Percentiles rank a stretch among this genome's conserved stretches.
Conservation (phyloP, 2,113 vertebrate genomes). For the Pituophis catenifer region DNA sequence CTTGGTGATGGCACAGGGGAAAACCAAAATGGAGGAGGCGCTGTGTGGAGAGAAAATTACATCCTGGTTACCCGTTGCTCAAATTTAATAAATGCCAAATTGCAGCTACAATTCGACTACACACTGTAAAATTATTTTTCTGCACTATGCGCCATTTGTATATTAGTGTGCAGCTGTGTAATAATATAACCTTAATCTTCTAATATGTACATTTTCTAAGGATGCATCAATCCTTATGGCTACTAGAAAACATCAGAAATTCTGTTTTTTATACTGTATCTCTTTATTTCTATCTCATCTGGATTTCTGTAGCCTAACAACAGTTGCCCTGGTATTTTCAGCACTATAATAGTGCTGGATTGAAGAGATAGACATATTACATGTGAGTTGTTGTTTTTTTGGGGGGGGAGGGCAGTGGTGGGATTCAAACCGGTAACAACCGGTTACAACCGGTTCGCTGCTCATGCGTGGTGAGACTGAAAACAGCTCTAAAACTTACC, state of each 20-base stretch:
- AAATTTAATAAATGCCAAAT: neutral
- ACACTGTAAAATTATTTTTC: neutral
- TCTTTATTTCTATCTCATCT: neutral
- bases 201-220: neutral
- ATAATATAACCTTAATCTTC: neutral
- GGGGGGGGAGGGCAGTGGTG: no score
- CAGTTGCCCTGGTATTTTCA: neutral
- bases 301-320: neutral
- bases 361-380: neutral
- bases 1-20: neutral
- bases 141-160: neutral
- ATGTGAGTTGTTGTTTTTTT: neutral
- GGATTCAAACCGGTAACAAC: no score
- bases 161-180: neutral
- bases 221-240: neutral
- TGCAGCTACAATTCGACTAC: neutral
- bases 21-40: neutral
- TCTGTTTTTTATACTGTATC: neutral
- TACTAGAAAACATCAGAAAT: neutral
- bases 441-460: no score
- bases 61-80: neutral
- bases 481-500: no score
- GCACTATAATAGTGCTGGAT: neutral
- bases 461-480: no score
- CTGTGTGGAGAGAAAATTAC: neutral